Conservation (phyloP, 2,113 vertebrate species). For the Sorex fumeus region DNA sequence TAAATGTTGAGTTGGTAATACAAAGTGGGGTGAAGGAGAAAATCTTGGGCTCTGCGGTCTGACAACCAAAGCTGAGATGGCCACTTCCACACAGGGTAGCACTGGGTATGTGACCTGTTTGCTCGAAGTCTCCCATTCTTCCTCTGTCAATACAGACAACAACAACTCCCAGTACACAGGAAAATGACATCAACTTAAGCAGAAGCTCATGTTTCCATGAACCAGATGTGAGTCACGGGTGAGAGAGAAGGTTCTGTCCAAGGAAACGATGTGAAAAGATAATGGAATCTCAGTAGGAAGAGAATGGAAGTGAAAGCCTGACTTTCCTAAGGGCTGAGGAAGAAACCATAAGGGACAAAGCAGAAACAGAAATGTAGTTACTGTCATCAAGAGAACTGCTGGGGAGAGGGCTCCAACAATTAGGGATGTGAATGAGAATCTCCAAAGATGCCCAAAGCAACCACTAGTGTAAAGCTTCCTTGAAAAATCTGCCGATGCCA, state of each 20-base stretch:
- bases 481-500: not conserved
- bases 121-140: rapidly evolving
- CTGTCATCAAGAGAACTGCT: not conserved
- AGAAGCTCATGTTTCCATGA: not conserved
- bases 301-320: not conserved
- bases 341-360: not conserved
- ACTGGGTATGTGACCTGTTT: rapidly evolving
- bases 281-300: not conserved
- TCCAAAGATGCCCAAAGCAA: not conserved
- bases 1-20: not conserved
- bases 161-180: rapidly evolving
- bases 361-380: not conserved
- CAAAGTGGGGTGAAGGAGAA: rapidly evolving
- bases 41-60: not conserved
- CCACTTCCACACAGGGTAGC: not conserved
- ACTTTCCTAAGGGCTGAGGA: not conserved
- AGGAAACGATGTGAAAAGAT: not conserved
- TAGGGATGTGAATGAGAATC: not conserved
- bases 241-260: not conserved
- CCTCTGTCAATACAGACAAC: not conserved
- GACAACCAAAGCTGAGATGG: not conserved
- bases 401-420: not conserved
- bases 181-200: not conserved
- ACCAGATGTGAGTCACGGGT: not conserved
- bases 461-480: not conserved